phyloP scores from a whole-genome alignment of 2,113 vertebrate genomes.

The Eurypyga helias region DNA sequence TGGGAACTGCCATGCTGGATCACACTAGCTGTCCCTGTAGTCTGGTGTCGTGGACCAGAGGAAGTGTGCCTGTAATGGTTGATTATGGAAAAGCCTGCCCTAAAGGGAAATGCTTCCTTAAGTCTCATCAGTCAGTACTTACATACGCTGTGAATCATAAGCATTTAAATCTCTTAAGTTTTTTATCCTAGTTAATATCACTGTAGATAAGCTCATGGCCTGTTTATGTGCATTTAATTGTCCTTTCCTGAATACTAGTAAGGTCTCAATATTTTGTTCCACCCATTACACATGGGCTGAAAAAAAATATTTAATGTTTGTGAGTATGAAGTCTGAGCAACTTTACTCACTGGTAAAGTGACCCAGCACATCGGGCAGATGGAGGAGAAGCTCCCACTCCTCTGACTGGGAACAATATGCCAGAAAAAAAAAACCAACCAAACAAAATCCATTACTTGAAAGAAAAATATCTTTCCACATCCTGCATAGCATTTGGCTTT shows the following conservation, averaged over 20 bases:
- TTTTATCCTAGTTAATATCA: slow-evolving; percentile 59
- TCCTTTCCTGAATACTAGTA: neutral
- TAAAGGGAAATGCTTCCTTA: slow-evolving; percentile 35
- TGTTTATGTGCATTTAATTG: slow-evolving; percentile 28
- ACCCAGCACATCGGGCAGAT: neutral
- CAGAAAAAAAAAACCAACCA: neutral
- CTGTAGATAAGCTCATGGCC: slow-evolving; percentile 42
- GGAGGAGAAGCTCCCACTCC: neutral
- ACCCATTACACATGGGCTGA: neutral
- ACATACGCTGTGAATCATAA: slow-evolving; percentile 34
- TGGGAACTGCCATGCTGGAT: neutral
- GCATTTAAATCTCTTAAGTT: slow-evolving; percentile 56
- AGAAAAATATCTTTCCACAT: neutral
- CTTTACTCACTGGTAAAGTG: neutral
- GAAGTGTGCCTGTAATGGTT: neutral
- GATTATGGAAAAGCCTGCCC: slow-evolving; percentile 30
- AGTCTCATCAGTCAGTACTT: slow-evolving; percentile 37
- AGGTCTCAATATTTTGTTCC: neutral
- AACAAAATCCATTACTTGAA: neutral
- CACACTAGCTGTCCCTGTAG: neutral
- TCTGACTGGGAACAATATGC: neutral
- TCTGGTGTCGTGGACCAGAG: neutral
- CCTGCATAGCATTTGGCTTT: neutral
- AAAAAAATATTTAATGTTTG: neutral
- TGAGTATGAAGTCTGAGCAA: neutral